Evolutionary conservation across 2,113 vertebrate species (phyloP).

Genomic region (Crotalus helleri): DNA sequence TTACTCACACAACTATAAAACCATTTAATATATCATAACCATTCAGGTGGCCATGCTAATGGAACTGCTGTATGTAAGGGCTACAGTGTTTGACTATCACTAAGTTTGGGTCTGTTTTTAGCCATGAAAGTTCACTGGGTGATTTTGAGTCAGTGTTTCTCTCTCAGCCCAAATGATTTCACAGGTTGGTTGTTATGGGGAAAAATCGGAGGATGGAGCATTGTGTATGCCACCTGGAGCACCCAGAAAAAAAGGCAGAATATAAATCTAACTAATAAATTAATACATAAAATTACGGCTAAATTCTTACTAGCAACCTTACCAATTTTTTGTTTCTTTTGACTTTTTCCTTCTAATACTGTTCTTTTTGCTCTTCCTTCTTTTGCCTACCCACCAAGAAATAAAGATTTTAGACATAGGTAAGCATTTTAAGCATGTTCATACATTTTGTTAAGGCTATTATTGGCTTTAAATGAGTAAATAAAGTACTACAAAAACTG

Average conservation of each 20-base stretch:
- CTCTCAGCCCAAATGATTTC: not conserved
- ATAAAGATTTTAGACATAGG: slow-evolving; percentile 99
- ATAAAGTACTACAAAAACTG: slow-evolving; percentile 50
- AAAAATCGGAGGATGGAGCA: not conserved
- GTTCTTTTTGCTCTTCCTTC: slow-evolving; percentile 69
- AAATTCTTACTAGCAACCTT: not conserved
- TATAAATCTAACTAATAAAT: not conserved
- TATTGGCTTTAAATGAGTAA: slow-evolving; percentile 59
- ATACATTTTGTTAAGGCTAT: slow-evolving; percentile 58
- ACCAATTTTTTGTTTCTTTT: slow-evolving; percentile 52
- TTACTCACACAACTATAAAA: slow-evolving; percentile 5
- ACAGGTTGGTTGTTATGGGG: not conserved
- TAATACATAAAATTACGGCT: not conserved
- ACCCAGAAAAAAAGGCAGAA: not conserved
- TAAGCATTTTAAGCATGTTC: slow-evolving; percentile 78
- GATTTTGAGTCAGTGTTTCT: not conserved
- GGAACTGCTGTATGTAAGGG: not conserved
- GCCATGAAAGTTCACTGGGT: not conserved
- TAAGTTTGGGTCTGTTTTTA: not conserved
- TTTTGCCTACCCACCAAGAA: slow-evolving; percentile 83
- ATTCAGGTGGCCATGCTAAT: not conserved
- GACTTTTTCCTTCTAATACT: slow-evolving; percentile 67
- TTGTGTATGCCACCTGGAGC: not conserved
- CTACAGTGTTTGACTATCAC: not conserved
- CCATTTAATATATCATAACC: slow-evolving; percentile 16